Conservation (phyloP, 2,888 invertebrate genomes). For the Sesia apiformis region DNA sequence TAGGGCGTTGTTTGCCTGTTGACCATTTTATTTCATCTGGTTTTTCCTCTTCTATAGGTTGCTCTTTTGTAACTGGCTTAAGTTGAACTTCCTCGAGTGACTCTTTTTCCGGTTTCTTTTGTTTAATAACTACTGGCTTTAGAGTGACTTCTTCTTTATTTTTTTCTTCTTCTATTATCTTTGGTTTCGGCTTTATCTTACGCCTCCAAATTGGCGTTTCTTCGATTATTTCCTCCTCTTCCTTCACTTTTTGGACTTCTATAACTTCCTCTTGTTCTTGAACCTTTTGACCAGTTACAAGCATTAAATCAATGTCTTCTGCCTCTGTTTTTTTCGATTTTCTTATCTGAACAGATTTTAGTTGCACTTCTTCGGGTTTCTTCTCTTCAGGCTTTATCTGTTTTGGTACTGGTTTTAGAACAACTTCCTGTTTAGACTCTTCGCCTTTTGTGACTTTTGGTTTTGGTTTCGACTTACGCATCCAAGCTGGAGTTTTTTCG, state of each 20-base stretch:
- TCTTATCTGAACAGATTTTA: slow-evolving; percentile 29
- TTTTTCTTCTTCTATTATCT: slow-evolving; percentile 34
- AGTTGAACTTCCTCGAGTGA: slow-evolving; percentile 15
- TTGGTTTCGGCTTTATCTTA: slow-evolving; percentile 18
- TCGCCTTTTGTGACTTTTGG: slow-evolving; percentile 26
- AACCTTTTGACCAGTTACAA: slow-evolving; percentile 34
- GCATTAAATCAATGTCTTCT: slow-evolving; percentile 30
- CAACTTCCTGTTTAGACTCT: slow-evolving; percentile 28
- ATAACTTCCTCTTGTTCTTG: slow-evolving; percentile 22
- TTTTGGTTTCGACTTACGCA: neutral
- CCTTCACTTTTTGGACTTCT: slow-evolving; percentile 19
- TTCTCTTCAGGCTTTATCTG: slow-evolving; percentile 25
- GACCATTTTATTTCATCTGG: slow-evolving; percentile 15
- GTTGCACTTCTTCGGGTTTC: slow-evolving; percentile 33
- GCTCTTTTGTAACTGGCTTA: slow-evolving; percentile 28
- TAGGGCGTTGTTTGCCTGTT: slow-evolving; percentile 26
- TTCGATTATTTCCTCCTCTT: slow-evolving; percentile 34
- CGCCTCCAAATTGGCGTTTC: slow-evolving; percentile 21
- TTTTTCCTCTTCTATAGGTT: slow-evolving; percentile 36
- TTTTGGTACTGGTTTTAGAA: slow-evolving; percentile 26
- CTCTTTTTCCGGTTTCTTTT: slow-evolving; percentile 41
- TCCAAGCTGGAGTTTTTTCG: slow-evolving; percentile 21
- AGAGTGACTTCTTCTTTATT: slow-evolving; percentile 35
- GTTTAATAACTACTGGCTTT: slow-evolving; percentile 39
- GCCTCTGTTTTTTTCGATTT: slow-evolving; percentile 27